A percentile compares a stretch with the other conserved stretches of the same genome.
Evolutionary conservation across 23 tunicate genomes (phyloP).

Genomic region (Styela plicata): DNA sequence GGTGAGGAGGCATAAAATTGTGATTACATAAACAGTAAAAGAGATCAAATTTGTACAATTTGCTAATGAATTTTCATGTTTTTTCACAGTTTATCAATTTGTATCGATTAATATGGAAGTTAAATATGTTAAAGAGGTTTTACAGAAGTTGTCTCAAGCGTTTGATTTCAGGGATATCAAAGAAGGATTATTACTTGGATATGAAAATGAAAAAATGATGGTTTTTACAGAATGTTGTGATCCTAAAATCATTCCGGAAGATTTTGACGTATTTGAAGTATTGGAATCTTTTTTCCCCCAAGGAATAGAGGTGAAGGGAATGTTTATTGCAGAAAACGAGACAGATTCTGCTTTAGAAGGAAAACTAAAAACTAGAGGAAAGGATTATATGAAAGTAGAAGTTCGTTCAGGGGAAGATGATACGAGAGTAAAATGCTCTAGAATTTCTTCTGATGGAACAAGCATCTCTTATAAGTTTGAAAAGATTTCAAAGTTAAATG

Average conservation of each 20-base stretch:
- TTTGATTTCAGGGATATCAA: background rate
- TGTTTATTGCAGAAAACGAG: background rate
- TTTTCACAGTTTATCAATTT: no score
- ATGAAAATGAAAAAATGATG: background rate
- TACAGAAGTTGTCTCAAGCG: background rate
- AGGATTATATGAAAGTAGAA: background rate
- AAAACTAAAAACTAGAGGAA: background rate
- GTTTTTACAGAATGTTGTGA: background rate
- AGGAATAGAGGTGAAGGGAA: background rate
- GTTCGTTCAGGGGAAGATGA: background rate
- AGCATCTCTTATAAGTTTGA: background rate
- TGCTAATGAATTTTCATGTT: no score
- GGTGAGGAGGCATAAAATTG: no score
- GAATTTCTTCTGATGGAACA: background rate
- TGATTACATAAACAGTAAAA: no score
- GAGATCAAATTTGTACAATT: no score
- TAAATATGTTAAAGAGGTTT: background rate
- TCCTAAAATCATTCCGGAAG: background rate
- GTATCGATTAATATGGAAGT: background rate
- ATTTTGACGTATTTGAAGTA: background rate
- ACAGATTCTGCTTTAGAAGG: background rate
- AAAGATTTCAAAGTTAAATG: background rate
- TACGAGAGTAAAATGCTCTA: background rate
- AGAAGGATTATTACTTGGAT: background rate
- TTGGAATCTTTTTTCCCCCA: background rate